Evolutionary conservation across 2,888 invertebrate genomes (phyloP).

Genomic region (Amitus sp.): DNA sequence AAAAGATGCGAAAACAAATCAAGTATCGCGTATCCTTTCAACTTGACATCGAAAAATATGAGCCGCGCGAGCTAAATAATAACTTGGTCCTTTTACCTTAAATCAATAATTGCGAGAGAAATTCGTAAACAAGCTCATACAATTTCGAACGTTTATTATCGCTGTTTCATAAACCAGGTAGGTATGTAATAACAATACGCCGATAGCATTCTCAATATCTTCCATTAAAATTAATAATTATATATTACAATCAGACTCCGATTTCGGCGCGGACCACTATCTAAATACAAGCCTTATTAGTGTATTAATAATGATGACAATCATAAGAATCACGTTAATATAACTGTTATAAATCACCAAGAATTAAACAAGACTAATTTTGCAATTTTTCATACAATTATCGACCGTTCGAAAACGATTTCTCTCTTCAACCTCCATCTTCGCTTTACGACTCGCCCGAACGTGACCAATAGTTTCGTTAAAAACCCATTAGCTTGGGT

Average conservation of each 20-base stretch:
- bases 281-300: constrained; percentile 40
- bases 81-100: no score
- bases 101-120: no score
- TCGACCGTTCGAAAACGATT: constrained; percentile 19
- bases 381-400: constrained; percentile 23
- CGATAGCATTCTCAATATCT: no score
- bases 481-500: constrained; percentile 14
- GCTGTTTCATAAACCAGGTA: no score
- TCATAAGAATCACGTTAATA: constrained; percentile 39
- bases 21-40: no score
- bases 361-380: constrained; percentile 33
- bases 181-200: no score
- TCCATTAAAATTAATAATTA: constrained; percentile 39
- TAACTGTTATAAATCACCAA: constrained; percentile 35
- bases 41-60: no score
- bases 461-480: constrained; percentile 9
- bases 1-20: no score
- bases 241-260: constrained; percentile 38
- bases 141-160: no score
- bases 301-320: constrained; percentile 38
- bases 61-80: no score
- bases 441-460: constrained; percentile 12
- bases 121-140: no score
- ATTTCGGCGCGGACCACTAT: no score
- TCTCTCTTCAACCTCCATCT: constrained; percentile 28